A percentile compares a stretch with the other conserved stretches of the same genome.
These are phyloP conservation scores for Lysiphlebus fabarum DNA, from an alignment of 1,140 invertebrate genomes.

Conservation along the genomic window DNA sequence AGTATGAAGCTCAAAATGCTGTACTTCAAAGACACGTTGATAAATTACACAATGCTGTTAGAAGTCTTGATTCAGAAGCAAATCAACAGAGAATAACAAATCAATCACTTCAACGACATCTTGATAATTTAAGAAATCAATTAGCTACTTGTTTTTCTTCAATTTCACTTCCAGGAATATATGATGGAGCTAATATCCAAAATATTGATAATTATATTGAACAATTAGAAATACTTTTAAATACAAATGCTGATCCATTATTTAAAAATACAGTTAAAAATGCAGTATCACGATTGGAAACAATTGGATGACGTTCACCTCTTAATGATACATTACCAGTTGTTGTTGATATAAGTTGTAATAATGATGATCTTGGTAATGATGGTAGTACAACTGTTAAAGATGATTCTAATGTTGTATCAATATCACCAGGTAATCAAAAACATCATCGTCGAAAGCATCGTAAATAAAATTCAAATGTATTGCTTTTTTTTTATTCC, in stretches of 20 bases:
- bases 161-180: conserved; percentile 67
- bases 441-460: too few species aligned
- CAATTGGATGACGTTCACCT: conserved; percentile 51
- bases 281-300: conserved; percentile 47
- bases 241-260: conserved; percentile 40
- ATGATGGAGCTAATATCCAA: conserved; percentile 69
- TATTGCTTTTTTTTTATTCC: too few species aligned
- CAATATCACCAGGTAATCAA: too few species aligned
- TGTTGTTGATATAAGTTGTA: too few species aligned
- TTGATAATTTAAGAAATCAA: conserved; percentile 67
- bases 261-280: conserved; percentile 43
- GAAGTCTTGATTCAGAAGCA: conserved; percentile 71
- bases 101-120: conserved; percentile 71
- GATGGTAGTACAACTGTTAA: too few species aligned
- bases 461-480: too few species aligned
- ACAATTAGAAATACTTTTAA: conserved; percentile 66
- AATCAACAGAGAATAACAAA: conserved; percentile 77
- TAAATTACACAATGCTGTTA: conserved; percentile 76
- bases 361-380: too few species aligned
- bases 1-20: conserved; percentile 86
- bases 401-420: too few species aligned
- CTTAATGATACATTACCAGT: conserved; percentile 23
- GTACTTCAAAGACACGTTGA: conserved; percentile 92
- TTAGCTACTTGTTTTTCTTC: conserved; percentile 65
- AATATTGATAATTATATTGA: conserved; percentile 85